These are phyloP conservation scores for Dryobates pubescens DNA, from an alignment of 2,797 vertebrate species.

Conservation along the genomic window DNA sequence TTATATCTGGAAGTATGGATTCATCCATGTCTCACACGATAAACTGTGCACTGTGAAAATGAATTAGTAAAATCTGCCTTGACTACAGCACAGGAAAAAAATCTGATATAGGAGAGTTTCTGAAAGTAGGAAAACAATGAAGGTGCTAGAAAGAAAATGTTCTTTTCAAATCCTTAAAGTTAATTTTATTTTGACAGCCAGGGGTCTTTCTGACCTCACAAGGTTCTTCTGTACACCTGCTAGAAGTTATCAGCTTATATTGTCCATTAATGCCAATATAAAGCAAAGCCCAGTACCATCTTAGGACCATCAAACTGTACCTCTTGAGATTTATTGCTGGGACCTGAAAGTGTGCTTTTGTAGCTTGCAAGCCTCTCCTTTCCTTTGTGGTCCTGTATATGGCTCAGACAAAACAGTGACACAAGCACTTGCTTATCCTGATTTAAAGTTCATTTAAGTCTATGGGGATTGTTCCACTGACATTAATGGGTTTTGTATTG, in stretches of 20 bases:
- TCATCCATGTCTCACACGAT: not conserved
- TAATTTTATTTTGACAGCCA: not conserved
- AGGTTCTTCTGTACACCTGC: not conserved
- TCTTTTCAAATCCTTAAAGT: not conserved
- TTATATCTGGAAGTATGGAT: not conserved
- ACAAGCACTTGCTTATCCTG: not conserved
- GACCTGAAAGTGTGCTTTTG: not conserved
- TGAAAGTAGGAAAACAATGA: not conserved
- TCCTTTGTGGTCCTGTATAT: not conserved
- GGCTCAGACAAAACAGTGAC: not conserved
- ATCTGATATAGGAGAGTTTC: not conserved
- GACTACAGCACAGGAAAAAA: not conserved
- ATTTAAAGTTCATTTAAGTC: constrained; percentile 23
- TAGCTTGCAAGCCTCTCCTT: not conserved
- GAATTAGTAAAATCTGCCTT: not conserved
- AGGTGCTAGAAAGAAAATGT: not conserved
- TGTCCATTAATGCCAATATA: not conserved
- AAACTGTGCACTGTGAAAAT: not conserved
- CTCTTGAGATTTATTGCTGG: not conserved
- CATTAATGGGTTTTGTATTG: not conserved
- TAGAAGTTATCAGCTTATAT: not conserved
- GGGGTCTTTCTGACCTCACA: not conserved
- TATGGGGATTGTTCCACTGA: not conserved
- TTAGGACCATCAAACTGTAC: not conserved
- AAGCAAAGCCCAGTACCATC: not conserved